phyloP scores from a whole-genome alignment of 2,888 invertebrate genomes.

The Esperia sulphurella region DNA sequence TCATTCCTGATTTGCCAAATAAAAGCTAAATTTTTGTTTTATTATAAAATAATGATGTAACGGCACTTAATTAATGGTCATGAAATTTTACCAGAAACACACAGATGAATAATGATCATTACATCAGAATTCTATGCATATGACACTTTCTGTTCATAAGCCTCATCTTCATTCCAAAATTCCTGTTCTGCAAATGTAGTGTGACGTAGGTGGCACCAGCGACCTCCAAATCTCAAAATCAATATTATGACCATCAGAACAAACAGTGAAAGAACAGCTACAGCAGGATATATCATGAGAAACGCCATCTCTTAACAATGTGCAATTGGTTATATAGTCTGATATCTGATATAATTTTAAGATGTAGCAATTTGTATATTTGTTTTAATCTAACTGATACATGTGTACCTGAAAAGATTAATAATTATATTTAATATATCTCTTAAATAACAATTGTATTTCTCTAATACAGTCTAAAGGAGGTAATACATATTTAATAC shows the following conservation, averaged over 20 bases:
- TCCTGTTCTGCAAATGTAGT: conserved; percentile 81
- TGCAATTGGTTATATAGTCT: conserved; percentile 80
- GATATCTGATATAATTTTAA: conserved; percentile 14
- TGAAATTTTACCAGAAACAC: background rate
- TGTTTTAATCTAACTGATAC: too few relatives aligned
- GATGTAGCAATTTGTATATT: too few relatives aligned
- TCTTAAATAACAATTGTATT: too few relatives aligned
- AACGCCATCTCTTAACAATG: conserved; percentile 90
- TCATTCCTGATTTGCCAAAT: too few relatives aligned
- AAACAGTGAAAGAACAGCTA: conserved; percentile 85
- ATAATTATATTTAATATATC: too few relatives aligned
- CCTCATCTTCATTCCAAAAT: conserved; percentile 82
- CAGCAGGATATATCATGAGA: conserved; percentile 88
- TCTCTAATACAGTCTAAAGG: too few relatives aligned
- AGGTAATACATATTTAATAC: too few relatives aligned
- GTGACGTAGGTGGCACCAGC: conserved; percentile 85
- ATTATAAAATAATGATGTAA: too few relatives aligned
- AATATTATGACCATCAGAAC: conserved; percentile 87
- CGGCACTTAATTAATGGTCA: too few relatives aligned
- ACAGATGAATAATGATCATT: background rate
- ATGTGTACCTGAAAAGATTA: too few relatives aligned
- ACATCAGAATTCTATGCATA: conserved; percentile 54
- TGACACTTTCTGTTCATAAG: conserved; percentile 82
- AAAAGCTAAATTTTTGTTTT: too few relatives aligned
- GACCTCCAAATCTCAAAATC: conserved; percentile 86